A percentile compares a stretch with the other conserved stretches of the same genome.
These are phyloP conservation scores for Sminthopsis crassicaudata DNA, from an alignment of 2,113 vertebrate genomes.

Conservation along the genomic window DNA sequence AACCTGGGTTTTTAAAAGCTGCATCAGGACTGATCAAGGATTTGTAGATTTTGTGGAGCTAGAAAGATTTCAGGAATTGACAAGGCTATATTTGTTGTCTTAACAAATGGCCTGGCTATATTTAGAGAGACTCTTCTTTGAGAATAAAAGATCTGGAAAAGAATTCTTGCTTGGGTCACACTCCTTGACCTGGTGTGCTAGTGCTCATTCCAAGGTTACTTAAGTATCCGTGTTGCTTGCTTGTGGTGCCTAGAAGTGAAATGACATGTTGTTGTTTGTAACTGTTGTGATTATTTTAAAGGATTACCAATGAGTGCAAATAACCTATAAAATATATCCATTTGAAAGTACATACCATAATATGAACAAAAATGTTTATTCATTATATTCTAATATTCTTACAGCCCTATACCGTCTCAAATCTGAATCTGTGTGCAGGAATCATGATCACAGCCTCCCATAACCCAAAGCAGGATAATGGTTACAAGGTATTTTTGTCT, in stretches of 20 bases:
- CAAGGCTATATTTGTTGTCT: neutral
- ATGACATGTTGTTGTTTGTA: neutral
- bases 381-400: constrained; percentile 55
- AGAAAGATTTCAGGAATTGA: neutral
- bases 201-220: neutral
- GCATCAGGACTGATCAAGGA: neutral
- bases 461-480: constrained; percentile 98
- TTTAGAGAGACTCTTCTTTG: neutral
- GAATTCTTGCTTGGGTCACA: neutral
- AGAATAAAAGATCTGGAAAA: neutral
- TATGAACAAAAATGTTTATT: neutral
- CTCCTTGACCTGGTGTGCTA: neutral
- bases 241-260: neutral
- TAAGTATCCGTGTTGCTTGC: neutral
- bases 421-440: constrained; percentile 93
- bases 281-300: neutral
- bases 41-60: neutral
- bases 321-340: neutral
- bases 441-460: constrained; percentile 98
- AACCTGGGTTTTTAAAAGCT: neutral
- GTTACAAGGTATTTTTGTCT: constrained; percentile 92
- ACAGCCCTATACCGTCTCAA: constrained; percentile 94
- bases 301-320: neutral
- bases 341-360: neutral
- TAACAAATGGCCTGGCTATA: neutral